A percentile compares a stretch with the other conserved stretches of the same genome.
phyloP scores from a whole-genome alignment of 2,888 invertebrate species.

The Cataglyphis cursor region DNA sequence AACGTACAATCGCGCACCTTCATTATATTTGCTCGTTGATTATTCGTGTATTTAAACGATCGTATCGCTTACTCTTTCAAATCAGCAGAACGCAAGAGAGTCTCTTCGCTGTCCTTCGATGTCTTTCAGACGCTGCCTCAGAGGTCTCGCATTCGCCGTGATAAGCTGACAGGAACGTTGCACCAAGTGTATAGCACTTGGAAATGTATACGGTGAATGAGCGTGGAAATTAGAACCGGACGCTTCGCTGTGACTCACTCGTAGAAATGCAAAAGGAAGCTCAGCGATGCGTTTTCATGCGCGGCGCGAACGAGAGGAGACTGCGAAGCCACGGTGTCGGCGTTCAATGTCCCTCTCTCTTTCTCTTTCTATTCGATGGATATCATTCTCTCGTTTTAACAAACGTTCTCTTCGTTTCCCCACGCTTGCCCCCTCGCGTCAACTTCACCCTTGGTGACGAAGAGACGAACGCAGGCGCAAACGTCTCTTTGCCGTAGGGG shows the following conservation, averaged over 20 bases:
- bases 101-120: slow-evolving; percentile 18
- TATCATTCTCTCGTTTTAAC: slow-evolving; percentile 21
- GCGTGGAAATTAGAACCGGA: neutral
- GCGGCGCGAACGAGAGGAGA: slow-evolving; percentile 68
- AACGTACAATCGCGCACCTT: slow-evolving; percentile 7
- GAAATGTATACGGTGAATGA: neutral
- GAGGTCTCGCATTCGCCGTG: slow-evolving; percentile 61
- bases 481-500: slow-evolving; percentile 33
- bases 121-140: slow-evolving; percentile 30
- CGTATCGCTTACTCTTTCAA: slow-evolving; percentile 36
- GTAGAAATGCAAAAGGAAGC: slow-evolving; percentile 39
- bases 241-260: neutral
- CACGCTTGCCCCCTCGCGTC: slow-evolving; percentile 38
- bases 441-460: slow-evolving; percentile 52
- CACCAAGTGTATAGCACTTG: neutral
- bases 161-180: neutral
- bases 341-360: slow-evolving; percentile 69
- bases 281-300: slow-evolving; percentile 52
- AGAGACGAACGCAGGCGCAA: slow-evolving; percentile 65
- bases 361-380: slow-evolving; percentile 20
- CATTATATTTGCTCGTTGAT: slow-evolving; percentile 22
- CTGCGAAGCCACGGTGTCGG: slow-evolving; percentile 69
- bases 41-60: slow-evolving; percentile 1
- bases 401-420: slow-evolving; percentile 53
- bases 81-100: neutral